Base-by-base conservation (phyloP, 2,888 invertebrate genomes). In the Lithodes maja region DNA sequence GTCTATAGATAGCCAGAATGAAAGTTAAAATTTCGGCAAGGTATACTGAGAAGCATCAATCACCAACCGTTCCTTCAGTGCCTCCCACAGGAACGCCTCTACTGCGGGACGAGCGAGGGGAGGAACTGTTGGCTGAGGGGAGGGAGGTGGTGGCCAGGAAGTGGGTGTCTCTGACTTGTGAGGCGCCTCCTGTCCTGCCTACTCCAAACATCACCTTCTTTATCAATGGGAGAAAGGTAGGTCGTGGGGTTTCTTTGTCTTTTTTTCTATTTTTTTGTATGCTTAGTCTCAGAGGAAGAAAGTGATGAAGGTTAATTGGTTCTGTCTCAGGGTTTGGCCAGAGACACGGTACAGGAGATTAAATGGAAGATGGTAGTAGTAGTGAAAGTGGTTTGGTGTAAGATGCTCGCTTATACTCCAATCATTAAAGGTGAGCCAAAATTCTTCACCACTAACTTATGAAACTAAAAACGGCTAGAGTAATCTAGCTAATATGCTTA, bases 71-170 rank as follows among this genome's bases (percentile, higher is more conserved):
- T 17, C 15, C 49, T 50, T 17, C 81, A 81, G 61, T 81, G 17
- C 81, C 86, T 49, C 86, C 75, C 7, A 17, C 85, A 33, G 80
- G 75, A 2, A 52, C 84, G n/a, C 90, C 90, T 1, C 54, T 74
- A 49, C 77, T 90, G 79, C 68, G 50, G 52, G 90, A 86, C 17
- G 53, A 80, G 12, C 33, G 77, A 2, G 90, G 90, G 5, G 52
- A 55, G 61, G 90, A 33, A 49, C 77, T 90, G 79, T 54, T 49
- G 52, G 90, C 86, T 15, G 53, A 80, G 12, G 53, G 77, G 2
- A 86, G 90, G 5, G 52, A 55, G 61, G 90, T 90, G 50, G 52
- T 15, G 68, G 86, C 83, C 54, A 86, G 86, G 3, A 61, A 86
- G 80, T 82, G 81, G 79, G 83, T 90, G 52, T 54, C n/a, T 9